Percentiles rank a stretch among this genome's conserved stretches.
phyloP scores from a whole-genome alignment of 2,797 vertebrate genomes.

The Argya squamiceps region DNA sequence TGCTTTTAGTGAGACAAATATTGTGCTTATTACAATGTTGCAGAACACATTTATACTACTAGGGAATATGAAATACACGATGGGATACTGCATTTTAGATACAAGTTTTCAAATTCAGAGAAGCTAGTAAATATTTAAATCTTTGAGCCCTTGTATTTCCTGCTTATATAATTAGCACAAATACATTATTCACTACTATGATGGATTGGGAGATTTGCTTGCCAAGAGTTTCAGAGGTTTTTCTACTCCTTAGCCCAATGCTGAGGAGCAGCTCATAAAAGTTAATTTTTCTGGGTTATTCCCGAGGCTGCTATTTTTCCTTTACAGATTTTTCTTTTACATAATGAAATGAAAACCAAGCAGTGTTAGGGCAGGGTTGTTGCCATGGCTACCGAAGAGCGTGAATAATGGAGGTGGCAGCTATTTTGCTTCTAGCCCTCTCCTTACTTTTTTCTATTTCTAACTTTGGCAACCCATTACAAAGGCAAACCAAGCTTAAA shows the following conservation, averaged over 20 bases:
- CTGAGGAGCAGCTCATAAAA: background rate
- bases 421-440: background rate
- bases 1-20: background rate
- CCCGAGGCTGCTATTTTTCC: background rate
- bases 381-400: background rate
- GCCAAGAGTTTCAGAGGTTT: background rate
- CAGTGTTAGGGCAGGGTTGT: background rate
- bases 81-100: background rate
- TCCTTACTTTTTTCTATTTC: background rate
- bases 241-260: background rate
- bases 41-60: background rate
- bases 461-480: background rate
- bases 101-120: background rate
- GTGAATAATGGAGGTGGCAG: background rate
- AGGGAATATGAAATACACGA: background rate
- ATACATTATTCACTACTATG: background rate
- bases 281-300: background rate
- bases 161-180: background rate
- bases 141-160: background rate
- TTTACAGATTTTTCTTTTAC: background rate
- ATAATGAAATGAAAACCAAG: slow-evolving; percentile 2
- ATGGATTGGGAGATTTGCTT: background rate
- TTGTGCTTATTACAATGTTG: background rate
- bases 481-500: background rate
- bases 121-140: background rate